Evolutionary conservation across 92 coral and sea anemone genomes (phyloP), one percentile per base, ranked within the genome.

Genomic region (Diadumene lineata): DNA sequence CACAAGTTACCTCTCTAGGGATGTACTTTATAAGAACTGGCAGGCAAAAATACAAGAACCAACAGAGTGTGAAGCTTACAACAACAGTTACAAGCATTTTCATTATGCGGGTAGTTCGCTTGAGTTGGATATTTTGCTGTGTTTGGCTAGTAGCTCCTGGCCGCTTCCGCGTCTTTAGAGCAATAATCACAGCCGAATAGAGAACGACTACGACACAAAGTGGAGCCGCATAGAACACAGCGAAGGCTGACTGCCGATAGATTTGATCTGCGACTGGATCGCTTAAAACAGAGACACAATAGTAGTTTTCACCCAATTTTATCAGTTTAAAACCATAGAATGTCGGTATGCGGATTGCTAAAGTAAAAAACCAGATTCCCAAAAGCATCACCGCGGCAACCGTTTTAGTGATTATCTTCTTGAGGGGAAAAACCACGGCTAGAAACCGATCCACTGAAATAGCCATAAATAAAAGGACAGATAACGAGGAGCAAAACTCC

Each of bases 401-500:
- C 1, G 18, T 64, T 46, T 80, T 66, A 18, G 83, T 86, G 56
- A 86, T 56, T 48, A 75, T 58, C 51, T 70, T 79, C 34, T 81
- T 87, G 0, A 87, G 76, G 7, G 96, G 96, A 18, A 65, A 80
- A 26, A 84, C 48, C 0, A 90, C 87, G 0, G 87, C 86, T 26
- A 84, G 71, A 71, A 87, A 84, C 11, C 87, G 73, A 55, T 90
- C 92, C 26, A 82, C 70, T 0, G 90, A 80, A 18, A 90, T 81
- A 0, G 86, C 62, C 50, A 90, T 77, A 60, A 87, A 79, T 11
- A 84, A 68, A 3, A 87, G 79, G 0, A 84, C 68, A 0, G 96
- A 87, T 53, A 87, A 79, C 0, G 90, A 82, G 1, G 91, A 82
- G 38, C 93, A 90, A 11, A 90, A 77, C 38, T 90, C 92, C 60